phyloP scores from a whole-genome alignment of 2,888 invertebrate species.

The Aleiodes alternator region DNA sequence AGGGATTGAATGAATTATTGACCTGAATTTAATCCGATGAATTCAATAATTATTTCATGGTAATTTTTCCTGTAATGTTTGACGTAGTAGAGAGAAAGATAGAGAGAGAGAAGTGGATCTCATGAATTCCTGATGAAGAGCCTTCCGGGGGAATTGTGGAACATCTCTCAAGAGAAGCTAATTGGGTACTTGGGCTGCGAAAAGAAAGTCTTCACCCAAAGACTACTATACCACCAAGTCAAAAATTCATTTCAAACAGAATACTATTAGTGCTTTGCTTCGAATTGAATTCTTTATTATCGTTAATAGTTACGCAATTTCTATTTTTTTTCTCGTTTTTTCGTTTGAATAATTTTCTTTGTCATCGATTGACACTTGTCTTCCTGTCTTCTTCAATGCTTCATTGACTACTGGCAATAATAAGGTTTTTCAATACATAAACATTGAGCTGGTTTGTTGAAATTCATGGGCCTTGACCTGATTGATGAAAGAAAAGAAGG shows the following conservation, averaged over 20 bases:
- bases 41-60: slow-evolving; percentile 15
- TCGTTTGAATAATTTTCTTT: slow-evolving; percentile 15
- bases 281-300: slow-evolving; percentile 13
- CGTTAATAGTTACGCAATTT: slow-evolving; percentile 17
- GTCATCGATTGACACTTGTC: slow-evolving; percentile 26
- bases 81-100: background rate
- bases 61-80: background rate
- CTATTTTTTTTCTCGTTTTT: background rate
- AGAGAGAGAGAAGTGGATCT: slow-evolving; percentile 5
- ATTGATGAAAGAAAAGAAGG: slow-evolving; percentile 58
- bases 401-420: slow-evolving; percentile 21
- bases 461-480: slow-evolving; percentile 64
- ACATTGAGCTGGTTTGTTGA: slow-evolving; percentile 50
- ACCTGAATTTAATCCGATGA: slow-evolving; percentile 7
- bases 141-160: slow-evolving; percentile 20
- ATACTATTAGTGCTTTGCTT: slow-evolving; percentile 18
- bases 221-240: slow-evolving; percentile 1
- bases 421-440: slow-evolving; percentile 35
- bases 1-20: slow-evolving; percentile 9
- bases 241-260: slow-evolving; percentile 15
- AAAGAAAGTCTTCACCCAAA: slow-evolving; percentile 35
- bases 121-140: slow-evolving; percentile 27
- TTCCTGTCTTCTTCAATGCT: slow-evolving; percentile 33
- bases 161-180: slow-evolving; percentile 20
- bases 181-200: slow-evolving; percentile 30